Percentiles rank a stretch among this genome's conserved stretches.
Evolutionary conservation across 2,888 invertebrate genomes (phyloP).

Genomic region (Plagiodera versicolora): DNA sequence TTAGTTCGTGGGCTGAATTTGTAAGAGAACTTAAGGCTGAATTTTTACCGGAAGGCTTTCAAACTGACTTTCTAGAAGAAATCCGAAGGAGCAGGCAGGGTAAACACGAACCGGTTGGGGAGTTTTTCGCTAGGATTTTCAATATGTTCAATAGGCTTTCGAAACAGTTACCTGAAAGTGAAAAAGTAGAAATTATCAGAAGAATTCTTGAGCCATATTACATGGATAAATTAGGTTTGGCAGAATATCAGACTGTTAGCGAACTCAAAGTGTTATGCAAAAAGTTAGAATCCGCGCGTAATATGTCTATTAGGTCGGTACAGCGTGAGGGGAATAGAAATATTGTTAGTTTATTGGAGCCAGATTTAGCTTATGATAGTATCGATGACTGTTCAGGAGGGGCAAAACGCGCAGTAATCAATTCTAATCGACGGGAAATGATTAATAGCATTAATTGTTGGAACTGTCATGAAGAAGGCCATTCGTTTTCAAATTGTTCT

Average conservation of each 20-base stretch:
- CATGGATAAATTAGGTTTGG: background rate
- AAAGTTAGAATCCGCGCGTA: no score
- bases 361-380: background rate
- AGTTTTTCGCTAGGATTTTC: background rate
- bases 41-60: background rate
- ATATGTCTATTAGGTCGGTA: no score
- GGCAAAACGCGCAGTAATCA: no score
- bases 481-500: background rate
- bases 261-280: background rate
- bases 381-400: background rate
- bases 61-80: background rate
- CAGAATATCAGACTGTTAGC: background rate
- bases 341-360: background rate
- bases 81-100: background rate
- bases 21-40: background rate
- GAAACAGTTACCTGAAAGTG: background rate
- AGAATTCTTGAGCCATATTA: background rate
- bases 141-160: background rate
- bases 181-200: background rate
- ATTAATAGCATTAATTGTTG: background rate
- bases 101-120: background rate
- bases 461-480: background rate
- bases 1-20: constrained; percentile 1
- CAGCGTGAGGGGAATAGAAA: background rate
- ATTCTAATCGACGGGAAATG: background rate